Evolutionary conservation across 2,113 vertebrate genomes (phyloP).

Genomic region (Callithrix jacchus): DNA sequence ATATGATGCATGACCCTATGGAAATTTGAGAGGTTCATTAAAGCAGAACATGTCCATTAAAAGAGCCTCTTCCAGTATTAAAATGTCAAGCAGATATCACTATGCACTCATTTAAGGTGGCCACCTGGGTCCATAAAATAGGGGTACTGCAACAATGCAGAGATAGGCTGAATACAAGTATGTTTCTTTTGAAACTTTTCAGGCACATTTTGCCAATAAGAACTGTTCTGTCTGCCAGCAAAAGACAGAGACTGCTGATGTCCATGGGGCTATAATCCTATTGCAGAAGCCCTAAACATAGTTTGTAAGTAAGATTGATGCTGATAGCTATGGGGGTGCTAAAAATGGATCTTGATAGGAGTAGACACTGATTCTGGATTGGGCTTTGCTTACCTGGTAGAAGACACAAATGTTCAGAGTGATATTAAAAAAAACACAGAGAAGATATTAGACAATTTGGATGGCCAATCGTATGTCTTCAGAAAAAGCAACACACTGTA

Average conservation of each 20-base stretch:
- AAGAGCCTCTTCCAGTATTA: neutral
- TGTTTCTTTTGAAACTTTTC: neutral
- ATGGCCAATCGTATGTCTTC: neutral
- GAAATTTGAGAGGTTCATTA: neutral
- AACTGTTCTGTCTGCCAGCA: neutral
- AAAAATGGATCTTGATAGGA: neutral
- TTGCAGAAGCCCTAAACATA: neutral
- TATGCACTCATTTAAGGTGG: neutral
- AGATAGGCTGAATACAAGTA: neutral
- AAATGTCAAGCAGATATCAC: neutral
- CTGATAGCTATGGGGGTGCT: neutral
- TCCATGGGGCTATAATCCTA: neutral
- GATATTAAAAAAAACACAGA: neutral
- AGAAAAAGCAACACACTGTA: neutral
- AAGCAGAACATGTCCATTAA: neutral
- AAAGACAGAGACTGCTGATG: neutral
- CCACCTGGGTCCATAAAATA: neutral
- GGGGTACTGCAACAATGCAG: neutral
- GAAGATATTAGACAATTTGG: neutral
- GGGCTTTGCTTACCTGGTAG: neutral
- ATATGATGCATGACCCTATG: neutral
- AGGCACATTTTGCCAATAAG: neutral
- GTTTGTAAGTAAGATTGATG: neutral
- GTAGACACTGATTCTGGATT: neutral
- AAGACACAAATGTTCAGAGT: neutral